phyloP scores from a whole-genome alignment of 2,797 vertebrate genomes.

The Sternarchorhynchus goeldii region DNA sequence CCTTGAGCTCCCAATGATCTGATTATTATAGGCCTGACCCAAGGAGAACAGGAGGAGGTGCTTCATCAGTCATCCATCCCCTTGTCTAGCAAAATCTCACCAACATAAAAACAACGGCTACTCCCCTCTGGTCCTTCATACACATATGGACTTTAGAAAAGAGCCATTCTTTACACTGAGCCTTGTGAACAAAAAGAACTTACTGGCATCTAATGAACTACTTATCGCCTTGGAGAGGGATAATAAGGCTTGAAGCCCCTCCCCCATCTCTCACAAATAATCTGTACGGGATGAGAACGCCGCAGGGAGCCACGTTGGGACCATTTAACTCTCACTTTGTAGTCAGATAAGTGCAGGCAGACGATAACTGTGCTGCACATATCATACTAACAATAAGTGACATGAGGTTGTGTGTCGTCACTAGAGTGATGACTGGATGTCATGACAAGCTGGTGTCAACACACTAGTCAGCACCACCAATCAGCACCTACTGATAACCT shows the following conservation, averaged over 20 bases:
- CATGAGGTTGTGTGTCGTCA: neutral
- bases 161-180: slow-evolving; percentile 47
- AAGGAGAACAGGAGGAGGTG: neutral
- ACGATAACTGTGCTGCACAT: neutral
- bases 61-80: slow-evolving; percentile 5
- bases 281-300: slow-evolving; percentile 50
- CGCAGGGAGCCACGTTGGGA: slow-evolving; percentile 17
- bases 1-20: no score
- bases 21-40: no score
- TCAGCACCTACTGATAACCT: no score
- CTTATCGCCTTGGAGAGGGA: slow-evolving; percentile 63
- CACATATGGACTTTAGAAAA: slow-evolving; percentile 77
- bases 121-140: slow-evolving; percentile 62
- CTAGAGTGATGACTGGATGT: no score
- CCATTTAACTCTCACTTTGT: slow-evolving; percentile 8
- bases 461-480: no score
- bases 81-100: slow-evolving; percentile 21
- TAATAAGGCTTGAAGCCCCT: slow-evolving; percentile 59
- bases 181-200: slow-evolving; percentile 57
- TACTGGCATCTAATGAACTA: slow-evolving; percentile 59
- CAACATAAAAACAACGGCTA: slow-evolving; percentile 43
- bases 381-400: neutral
- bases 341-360: slow-evolving; percentile 9
- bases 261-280: slow-evolving; percentile 57
- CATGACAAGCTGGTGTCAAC: no score